Evolutionary conservation across 2,113 vertebrate genomes (phyloP).

Genomic region (Sebastes schlegelii): DNA sequence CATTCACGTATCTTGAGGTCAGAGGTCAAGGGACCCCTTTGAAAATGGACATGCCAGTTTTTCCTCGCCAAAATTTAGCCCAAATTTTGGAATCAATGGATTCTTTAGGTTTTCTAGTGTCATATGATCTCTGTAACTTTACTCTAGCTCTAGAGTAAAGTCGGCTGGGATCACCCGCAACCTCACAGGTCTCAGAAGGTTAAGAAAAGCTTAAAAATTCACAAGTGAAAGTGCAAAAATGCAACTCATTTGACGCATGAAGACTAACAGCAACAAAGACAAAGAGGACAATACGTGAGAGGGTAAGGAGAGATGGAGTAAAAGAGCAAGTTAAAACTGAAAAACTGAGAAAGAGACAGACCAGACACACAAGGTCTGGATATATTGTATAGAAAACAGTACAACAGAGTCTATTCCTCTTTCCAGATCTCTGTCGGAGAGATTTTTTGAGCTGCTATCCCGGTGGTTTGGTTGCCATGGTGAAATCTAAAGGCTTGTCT

Average conservation of each 20-base stretch:
- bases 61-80: too few species aligned
- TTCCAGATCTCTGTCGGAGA: constrained; percentile 43
- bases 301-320: not conserved
- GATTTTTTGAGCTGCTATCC: constrained; percentile 46
- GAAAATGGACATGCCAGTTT: too few species aligned
- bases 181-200: too few species aligned
- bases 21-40: too few species aligned
- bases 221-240: too few species aligned
- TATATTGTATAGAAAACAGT: constrained; percentile 13
- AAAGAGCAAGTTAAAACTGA: not conserved
- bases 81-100: too few species aligned
- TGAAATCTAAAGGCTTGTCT: constrained; percentile 64
- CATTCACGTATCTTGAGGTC: too few species aligned
- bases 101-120: too few species aligned
- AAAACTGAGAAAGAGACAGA: not conserved
- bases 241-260: not conserved
- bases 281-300: not conserved
- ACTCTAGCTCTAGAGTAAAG: too few species aligned
- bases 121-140: too few species aligned
- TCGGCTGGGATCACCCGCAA: too few species aligned
- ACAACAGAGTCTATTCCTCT: constrained; percentile 20
- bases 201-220: too few species aligned
- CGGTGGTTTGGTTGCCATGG: constrained; percentile 71
- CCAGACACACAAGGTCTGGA: constrained; percentile 20
- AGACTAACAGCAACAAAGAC: constrained; percentile 9